Base-by-base conservation (phyloP, 1,140 invertebrate species). In the Heliconius hermathena region DNA sequence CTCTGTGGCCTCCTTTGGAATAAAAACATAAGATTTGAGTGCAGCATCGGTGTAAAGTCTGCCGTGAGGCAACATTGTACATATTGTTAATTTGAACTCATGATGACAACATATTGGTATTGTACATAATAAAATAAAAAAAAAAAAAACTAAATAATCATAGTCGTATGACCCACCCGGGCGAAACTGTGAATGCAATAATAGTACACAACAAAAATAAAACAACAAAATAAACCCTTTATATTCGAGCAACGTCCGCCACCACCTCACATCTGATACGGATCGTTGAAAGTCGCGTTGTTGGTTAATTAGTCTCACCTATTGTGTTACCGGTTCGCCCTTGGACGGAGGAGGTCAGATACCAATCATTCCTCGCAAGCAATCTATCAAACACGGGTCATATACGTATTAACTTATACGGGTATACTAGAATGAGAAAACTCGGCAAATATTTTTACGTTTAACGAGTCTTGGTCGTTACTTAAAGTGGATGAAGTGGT, bases 321-420 rank as follows among this genome's bases (percentile, higher is more conserved):
- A 76, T 76, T 76, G 38, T 36, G 74, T 71, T 74, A 66, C 60
- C 8, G 60, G 36, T 76, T 29, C 49, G 22, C 22, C 74, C 74
- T 71, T 76, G 74, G 49, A 20, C 20, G 20, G 16, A 71, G 20
- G 8, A 76, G 74, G 60, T 71, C 74, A 76, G 74, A 76, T 76
- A 41, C 38, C 22, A 76, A 76, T 76, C 74, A 16, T 66, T 76
- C 36, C 38, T 22, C 33, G 52, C n/a, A 8, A 54, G n/a, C 18
- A 60, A 66, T 76, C 60, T 76, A 66, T 76, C 46, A 66, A 76
- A 76, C 46, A 76, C 66, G 38, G 52, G 29, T 66, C 66, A 71
- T 22, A 38, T 71, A 66, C 60, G 60, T 66, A 66, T 66, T 26
- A 66, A 29, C 60, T 66, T 13, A 60, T 11, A 60, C 13, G 41